These are phyloP conservation scores for Parazoanthus darwini DNA, from an alignment of 92 coral and sea anemone species.

Conservation along the genomic window DNA sequence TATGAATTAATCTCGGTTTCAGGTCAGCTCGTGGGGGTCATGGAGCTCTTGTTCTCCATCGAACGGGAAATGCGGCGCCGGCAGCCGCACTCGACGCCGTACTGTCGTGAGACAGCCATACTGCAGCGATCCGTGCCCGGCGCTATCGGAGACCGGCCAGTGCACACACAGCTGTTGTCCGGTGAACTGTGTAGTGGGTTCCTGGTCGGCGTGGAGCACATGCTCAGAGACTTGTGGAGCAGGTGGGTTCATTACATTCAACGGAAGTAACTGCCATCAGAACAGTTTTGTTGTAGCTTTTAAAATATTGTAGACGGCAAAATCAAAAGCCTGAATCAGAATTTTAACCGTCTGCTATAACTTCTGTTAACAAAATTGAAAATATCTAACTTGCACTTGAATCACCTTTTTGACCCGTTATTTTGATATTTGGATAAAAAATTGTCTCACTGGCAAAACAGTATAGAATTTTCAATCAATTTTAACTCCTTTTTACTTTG, in stretches of 20 bases:
- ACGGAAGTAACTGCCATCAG: too few relatives aligned
- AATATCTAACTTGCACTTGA: too few relatives aligned
- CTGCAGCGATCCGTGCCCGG: conserved; percentile 84
- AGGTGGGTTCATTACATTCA: conserved; percentile 51
- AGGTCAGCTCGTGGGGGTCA: conserved; percentile 84
- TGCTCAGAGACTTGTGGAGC: conserved; percentile 87
- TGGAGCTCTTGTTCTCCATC: conserved; percentile 74
- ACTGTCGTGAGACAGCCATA: conserved; percentile 68
- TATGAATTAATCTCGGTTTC: not conserved
- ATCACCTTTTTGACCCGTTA: too few relatives aligned
- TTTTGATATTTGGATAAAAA: too few relatives aligned
- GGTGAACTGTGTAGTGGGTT: conserved; percentile 71
- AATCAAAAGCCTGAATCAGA: too few relatives aligned
- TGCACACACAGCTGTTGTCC: conserved; percentile 97
- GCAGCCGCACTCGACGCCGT: conserved; percentile 70
- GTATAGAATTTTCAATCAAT: too few relatives aligned
- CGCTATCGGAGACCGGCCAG: conserved; percentile 51
- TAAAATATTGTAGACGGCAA: too few relatives aligned
- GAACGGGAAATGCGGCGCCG: conserved; percentile 87
- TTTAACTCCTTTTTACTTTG: too few relatives aligned
- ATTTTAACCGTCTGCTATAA: too few relatives aligned
- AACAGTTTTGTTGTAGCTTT: too few relatives aligned
- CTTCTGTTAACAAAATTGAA: too few relatives aligned
- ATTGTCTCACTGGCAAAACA: too few relatives aligned
- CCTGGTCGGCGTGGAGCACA: conserved; percentile 79